Base-by-base conservation (phyloP, 64 coral and sea anemone species). In the Stichodactyla helianthus region DNA sequence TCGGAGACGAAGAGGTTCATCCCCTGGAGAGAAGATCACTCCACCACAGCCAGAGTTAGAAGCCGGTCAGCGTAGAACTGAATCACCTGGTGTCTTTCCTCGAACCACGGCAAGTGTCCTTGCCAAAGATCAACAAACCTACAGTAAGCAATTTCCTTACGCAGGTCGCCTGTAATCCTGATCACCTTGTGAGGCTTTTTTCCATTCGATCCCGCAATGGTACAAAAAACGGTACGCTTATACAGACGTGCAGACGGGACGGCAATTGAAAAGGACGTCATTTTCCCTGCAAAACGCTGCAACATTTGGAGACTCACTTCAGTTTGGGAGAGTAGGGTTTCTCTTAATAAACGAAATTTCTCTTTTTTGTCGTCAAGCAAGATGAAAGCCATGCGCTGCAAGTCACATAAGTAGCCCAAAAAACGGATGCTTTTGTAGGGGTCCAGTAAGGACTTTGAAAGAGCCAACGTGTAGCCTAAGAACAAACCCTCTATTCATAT, bases 341-440 rank as follows among this genome's bases (percentile, higher is more conserved):
- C 86, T 51, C 86, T 84, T 20, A 50, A 22, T 27, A 27, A 20
- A 23, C 0, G 22, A 25, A 53, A 77, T 58, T 81, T 87, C 2
- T 0, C 19, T 71, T 53, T 70, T n/a, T 83, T 77, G 55, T 89
- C 68, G 1, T 44, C 35, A 13, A 86, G 64, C 54, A 56, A 0
- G 14, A 89, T 1, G 4, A 93, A 89, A 16, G 87, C 82, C 53
- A 86, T 86, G 25, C 54, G 25, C 15, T 14, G 54, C 1, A 83
- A 93, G 23, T 93, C 63, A 20, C 51, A 89, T 6, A 85, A n/a
- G 61, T 86, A 86, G 1, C 87, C 92, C 67, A 93, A 52, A 53
- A 93, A 89, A 9, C 84, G 23, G 6, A 89, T 6, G 8, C 55
- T 17, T 87, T 89, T 13, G 83, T 70, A 13, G 92, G 87, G 20